These are phyloP conservation scores for Syngnathus rostellatus DNA, from an alignment of 2,797 vertebrate genomes.

Conservation along the genomic window DNA sequence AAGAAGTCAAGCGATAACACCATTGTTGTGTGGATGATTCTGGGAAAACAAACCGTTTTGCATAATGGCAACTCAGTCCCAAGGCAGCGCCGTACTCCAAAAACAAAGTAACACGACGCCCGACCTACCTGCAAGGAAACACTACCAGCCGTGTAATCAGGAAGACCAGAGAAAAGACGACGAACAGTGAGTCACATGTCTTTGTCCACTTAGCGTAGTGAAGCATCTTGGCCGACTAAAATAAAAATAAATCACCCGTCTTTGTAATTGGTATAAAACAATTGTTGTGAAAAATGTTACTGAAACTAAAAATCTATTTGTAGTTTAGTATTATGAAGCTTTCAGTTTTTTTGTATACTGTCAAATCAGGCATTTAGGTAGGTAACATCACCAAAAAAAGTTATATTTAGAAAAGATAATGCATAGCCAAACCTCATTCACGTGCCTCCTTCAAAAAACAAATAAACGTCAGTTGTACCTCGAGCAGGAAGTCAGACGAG, in stretches of 20 bases:
- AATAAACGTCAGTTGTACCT: slow-evolving; percentile 62
- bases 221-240: slow-evolving; percentile 82
- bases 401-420: too few relatives aligned
- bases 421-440: too few relatives aligned
- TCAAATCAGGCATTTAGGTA: not conserved
- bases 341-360: not conserved
- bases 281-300: too few relatives aligned
- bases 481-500: slow-evolving; percentile 74
- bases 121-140: slow-evolving; percentile 75
- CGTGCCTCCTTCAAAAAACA: too few relatives aligned
- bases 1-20: slow-evolving; percentile 70
- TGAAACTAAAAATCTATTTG: too few relatives aligned
- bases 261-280: too few relatives aligned
- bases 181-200: slow-evolving; percentile 75
- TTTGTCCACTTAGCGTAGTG: slow-evolving; percentile 80
- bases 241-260: not conserved
- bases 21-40: slow-evolving; percentile 79
- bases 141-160: slow-evolving; percentile 77
- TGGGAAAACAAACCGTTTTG: slow-evolving; percentile 36
- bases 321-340: not conserved
- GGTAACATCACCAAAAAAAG: too few relatives aligned
- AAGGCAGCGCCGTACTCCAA: too few relatives aligned
- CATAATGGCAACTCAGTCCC: not conserved
- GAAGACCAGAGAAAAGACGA: slow-evolving; percentile 78
- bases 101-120: not conserved